Base-by-base conservation (phyloP, 37 sponge, comb jelly and placozoan species). In the Theonella swinhoei region DNA sequence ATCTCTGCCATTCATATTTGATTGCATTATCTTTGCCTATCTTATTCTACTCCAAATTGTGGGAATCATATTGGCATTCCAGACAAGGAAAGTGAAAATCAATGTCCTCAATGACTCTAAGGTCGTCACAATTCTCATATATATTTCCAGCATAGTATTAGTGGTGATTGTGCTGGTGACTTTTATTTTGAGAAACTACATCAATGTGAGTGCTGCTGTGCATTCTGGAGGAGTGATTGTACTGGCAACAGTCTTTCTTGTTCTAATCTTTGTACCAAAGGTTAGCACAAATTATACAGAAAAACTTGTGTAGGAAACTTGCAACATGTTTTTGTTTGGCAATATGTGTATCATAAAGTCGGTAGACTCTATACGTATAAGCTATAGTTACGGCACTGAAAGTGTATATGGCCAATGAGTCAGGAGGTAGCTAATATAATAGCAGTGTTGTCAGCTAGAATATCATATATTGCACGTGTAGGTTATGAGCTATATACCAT, bases 31-130 rank as follows among this genome's bases (percentile, higher is more conserved):
- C 33, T 83, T 54, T 34, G 26, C 41, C 30, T 76, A 76, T 64
- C 68, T 84, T 24, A 70, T 26, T 19, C 24, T 85, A 9, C 71
- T 78, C 11, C 86, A 85, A 33, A 69, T 85, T 33, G 33, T 78
- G 4, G 86, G 74, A 0, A 28, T 85, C 38, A 39, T 85, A 5
- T 59, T 85, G 1, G 78, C 78, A 60, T 31, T 85, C n/a, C 78
- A 85, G 34, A 85, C 73, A 30, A 31, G 86, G 26, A 77, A 77
- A 85, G 79, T 85, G 36, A 77, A 54, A 39, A 78, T 85, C 31
- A 67, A n/a, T 42, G 26, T 62, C 26, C 63, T 85, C n/a, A 85
- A 85, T 70, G 86, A 85, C 70, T 85, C 86, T 29, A 85, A 85
- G 78, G 42, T 32, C 33, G 73, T 85, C 54, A 77, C 79, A 38